A percentile compares a stretch with the other conserved stretches of the same genome.
Evolutionary conservation across 1,140 invertebrate genomes (phyloP).

Genomic region (Delia radicum): DNA sequence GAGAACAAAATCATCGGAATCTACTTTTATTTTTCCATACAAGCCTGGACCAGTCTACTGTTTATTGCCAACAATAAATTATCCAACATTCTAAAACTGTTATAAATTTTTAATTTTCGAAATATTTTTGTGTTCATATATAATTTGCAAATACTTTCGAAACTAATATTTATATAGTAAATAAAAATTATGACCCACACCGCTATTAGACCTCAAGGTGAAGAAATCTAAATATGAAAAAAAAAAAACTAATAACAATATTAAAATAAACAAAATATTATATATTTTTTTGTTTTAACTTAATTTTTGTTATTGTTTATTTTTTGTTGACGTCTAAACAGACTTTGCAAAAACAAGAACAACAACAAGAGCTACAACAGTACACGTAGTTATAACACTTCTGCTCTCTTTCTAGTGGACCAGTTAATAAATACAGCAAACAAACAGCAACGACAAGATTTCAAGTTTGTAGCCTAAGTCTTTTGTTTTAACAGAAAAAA

Average conservation of each 20-base stretch:
- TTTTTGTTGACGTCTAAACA: not conserved
- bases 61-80: no score
- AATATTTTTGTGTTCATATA: not conserved
- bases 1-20: no score
- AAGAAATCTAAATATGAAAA: not conserved
- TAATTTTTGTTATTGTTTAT: not conserved
- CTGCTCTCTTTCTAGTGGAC: not conserved
- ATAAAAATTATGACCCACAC: slow-evolving; percentile 8
- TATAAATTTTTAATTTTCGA: no score
- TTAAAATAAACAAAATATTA: not conserved
- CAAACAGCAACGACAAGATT: not conserved
- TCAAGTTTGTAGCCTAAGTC: slow-evolving; percentile 42
- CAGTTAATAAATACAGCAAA: not conserved
- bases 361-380: not conserved
- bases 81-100: no score
- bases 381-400: slow-evolving; percentile 17
- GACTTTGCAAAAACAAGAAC: not conserved
- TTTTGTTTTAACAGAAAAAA: slow-evolving; percentile 34
- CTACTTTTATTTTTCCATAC: no score
- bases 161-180: not conserved
- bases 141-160: not conserved
- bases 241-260: not conserved
- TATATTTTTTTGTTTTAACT: not conserved
- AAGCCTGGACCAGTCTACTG: no score
- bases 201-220: slow-evolving; percentile 15